Conservation (phyloP, 2,797 vertebrate species). For the Basileuterus tristriatus region DNA sequence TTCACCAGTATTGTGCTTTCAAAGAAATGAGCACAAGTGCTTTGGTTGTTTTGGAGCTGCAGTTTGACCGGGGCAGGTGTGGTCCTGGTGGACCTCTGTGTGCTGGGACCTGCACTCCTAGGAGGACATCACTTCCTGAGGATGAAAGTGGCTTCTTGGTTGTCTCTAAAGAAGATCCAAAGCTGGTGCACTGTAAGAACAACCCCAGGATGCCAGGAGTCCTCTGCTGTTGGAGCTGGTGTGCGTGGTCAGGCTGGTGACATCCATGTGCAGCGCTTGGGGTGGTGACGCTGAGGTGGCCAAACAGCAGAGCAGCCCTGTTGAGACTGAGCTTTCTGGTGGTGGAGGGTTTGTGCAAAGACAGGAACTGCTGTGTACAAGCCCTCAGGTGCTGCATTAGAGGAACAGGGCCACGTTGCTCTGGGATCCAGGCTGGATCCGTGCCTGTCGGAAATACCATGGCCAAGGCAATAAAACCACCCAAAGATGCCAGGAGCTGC, state of each 20-base stretch:
- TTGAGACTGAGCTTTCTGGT: not conserved
- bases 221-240: not conserved
- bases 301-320: not conserved
- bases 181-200: not conserved
- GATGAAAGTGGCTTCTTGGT: not conserved
- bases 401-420: not conserved
- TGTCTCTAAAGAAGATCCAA: not conserved
- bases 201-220: not conserved
- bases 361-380: not conserved
- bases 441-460: not conserved
- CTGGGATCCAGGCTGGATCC: not conserved
- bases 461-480: constrained; percentile 8
- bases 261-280: accelerated
- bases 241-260: accelerated
- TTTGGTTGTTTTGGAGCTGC: not conserved
- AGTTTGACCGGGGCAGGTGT: accelerated
- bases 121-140: not conserved
- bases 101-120: not conserved
- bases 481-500: constrained; percentile 5
- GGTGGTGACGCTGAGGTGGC: not conserved
- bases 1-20: not conserved
- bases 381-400: not conserved
- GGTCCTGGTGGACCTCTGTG: not conserved
- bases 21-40: not conserved
- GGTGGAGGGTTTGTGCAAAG: not conserved